Evolutionary conservation across 2,797 vertebrate species (phyloP).

Genomic region (Siniperca scherzeri): DNA sequence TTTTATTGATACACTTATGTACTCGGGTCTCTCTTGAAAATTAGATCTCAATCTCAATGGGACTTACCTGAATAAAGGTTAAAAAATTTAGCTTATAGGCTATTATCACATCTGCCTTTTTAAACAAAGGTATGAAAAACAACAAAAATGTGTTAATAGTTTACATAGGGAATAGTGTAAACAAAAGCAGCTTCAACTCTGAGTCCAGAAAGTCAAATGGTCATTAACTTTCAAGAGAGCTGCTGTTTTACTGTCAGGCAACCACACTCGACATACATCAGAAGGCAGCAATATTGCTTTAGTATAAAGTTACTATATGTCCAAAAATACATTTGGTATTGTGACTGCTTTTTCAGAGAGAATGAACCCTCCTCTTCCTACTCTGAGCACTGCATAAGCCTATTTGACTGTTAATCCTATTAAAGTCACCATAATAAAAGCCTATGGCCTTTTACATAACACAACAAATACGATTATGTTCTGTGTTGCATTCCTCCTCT

Average conservation of each 20-base stretch:
- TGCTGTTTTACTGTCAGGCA: neutral
- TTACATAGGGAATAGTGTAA: constrained; percentile 14
- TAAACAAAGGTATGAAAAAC: constrained; percentile 43
- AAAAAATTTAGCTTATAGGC: constrained; percentile 1
- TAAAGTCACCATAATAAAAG: constrained; percentile 61
- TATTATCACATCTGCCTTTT: constrained; percentile 16
- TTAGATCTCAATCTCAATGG: no score
- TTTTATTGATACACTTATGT: no score
- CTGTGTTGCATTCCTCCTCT: constrained; percentile 57
- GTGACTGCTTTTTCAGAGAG: constrained; percentile 7
- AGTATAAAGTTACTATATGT: neutral
- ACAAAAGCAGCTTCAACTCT: constrained; percentile 5
- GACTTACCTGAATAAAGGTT: no score
- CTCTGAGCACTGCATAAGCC: constrained; percentile 44
- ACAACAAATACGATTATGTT: constrained; percentile 68
- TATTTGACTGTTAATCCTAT: constrained; percentile 73
- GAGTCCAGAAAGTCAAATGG: neutral
- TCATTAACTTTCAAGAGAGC: neutral
- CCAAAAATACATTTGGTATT: neutral
- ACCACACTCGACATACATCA: neutral
- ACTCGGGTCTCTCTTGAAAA: no score
- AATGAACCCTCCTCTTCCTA: constrained; percentile 8
- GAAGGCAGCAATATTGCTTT: neutral
- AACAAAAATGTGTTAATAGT: constrained; percentile 7
- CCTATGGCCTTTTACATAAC: constrained; percentile 68